A percentile compares a stretch with the other conserved stretches of the same genome.
These are phyloP conservation scores for Laspeyria flexula DNA, from an alignment of 2,888 invertebrate genomes.

Conservation along the genomic window DNA sequence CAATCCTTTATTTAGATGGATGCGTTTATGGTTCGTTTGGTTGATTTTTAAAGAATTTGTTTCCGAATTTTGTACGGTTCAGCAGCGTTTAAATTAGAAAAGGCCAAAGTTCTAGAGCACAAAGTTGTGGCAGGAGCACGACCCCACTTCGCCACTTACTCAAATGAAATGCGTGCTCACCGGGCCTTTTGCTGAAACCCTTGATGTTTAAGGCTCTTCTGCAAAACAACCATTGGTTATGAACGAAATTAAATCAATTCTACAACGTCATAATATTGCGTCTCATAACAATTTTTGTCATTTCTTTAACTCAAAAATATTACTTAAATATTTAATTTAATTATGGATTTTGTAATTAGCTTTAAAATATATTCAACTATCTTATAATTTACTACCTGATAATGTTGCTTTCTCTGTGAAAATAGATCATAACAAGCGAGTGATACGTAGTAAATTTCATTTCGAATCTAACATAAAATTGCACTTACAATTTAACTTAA, in stretches of 20 bases:
- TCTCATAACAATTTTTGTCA: conserved; percentile 30
- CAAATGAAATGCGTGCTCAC: conserved; percentile 60
- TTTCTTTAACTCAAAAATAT: conserved; percentile 33
- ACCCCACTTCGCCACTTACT: conserved; percentile 52
- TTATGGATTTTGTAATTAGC: no score
- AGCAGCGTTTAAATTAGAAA: conserved; percentile 46
- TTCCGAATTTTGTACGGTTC: conserved; percentile 32
- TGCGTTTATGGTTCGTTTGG: conserved; percentile 37
- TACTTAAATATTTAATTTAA: no score
- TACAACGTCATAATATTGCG: conserved; percentile 27
- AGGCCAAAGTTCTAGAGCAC: conserved; percentile 45
- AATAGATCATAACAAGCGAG: no score
- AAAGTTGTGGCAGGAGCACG: conserved; percentile 45
- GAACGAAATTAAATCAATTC: conserved; percentile 43
- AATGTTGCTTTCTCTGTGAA: conserved; percentile 7
- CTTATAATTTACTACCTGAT: no score
- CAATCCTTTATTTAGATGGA: conserved; percentile 58
- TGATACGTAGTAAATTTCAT: conserved; percentile 12
- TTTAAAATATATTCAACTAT: no score
- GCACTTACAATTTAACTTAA: conserved; percentile 25
- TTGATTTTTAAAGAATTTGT: conserved; percentile 37
- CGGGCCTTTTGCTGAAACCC: conserved; percentile 46
- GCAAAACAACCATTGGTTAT: conserved; percentile 45
- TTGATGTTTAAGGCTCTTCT: conserved; percentile 42
- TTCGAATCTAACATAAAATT: conserved; percentile 23